phyloP scores from a whole-genome alignment of 2,113 vertebrate genomes.

The Oreochromis aureus region DNA sequence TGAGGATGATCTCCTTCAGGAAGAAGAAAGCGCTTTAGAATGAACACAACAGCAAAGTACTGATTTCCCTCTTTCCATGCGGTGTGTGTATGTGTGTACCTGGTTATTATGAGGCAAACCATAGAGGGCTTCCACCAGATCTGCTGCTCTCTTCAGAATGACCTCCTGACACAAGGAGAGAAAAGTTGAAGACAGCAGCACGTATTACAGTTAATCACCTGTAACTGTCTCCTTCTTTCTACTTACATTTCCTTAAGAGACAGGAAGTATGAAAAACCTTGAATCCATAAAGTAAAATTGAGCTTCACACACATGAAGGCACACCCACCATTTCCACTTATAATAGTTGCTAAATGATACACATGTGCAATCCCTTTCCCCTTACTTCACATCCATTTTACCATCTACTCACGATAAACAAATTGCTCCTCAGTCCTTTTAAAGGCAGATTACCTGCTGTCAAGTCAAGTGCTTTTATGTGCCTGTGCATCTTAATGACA shows the following conservation, averaged over 20 bases:
- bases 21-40: not conserved
- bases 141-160: conserved; percentile 91
- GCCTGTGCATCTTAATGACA: conserved; percentile 29
- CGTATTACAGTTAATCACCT: not conserved
- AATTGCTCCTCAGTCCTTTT: conserved; percentile 49
- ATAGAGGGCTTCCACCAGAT: conserved; percentile 91
- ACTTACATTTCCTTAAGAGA: not conserved
- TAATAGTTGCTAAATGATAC: not conserved
- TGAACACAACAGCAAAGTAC: not conserved
- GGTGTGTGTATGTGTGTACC: conserved; percentile 54
- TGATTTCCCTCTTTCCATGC: not conserved
- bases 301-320: not conserved
- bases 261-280: not conserved
- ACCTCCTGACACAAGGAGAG: conserved; percentile 77
- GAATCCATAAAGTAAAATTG: not conserved
- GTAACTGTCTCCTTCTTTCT: not conserved
- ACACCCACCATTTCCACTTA: not conserved
- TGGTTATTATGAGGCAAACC: conserved; percentile 96
- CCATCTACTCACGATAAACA: conserved; percentile 45
- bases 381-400: not conserved
- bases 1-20: conserved; percentile 92
- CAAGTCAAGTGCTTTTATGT: conserved; percentile 42
- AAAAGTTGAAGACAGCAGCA: not conserved
- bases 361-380: not conserved
- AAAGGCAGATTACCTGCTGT: conserved; percentile 51